Percentiles rank a stretch among this genome's conserved stretches.
Evolutionary conservation across 2,113 vertebrate genomes (phyloP).

Genomic region (Callaeas wilsoni): DNA sequence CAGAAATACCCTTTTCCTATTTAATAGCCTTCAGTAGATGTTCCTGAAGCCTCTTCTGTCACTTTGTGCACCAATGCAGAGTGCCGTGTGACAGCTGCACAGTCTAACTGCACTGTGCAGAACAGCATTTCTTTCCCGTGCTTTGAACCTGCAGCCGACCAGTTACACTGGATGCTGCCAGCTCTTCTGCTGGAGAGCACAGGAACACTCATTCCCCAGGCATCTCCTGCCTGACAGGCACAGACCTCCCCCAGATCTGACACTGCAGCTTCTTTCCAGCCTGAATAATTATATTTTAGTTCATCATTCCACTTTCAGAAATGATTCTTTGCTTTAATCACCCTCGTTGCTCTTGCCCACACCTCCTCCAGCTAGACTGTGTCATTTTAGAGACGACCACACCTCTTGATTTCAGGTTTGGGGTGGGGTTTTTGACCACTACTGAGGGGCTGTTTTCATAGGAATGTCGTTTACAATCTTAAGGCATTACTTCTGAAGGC

Average conservation of each 20-base stretch:
- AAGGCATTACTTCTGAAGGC: neutral
- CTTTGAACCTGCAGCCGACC: neutral
- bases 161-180: neutral
- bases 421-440: neutral
- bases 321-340: neutral
- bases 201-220: neutral
- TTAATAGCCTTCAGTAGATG: neutral
- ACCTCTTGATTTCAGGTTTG: neutral
- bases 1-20: neutral
- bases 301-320: neutral
- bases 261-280: neutral
- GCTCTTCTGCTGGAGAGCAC: neutral
- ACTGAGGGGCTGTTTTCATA: neutral
- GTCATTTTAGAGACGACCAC: neutral
- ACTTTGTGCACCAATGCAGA: neutral
- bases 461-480: neutral
- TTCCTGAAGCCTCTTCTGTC: neutral
- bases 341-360: neutral
- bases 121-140: too few species aligned
- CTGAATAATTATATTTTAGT: accelerated
- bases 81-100: neutral
- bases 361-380: neutral
- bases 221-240: neutral
- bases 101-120: neutral
- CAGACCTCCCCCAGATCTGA: neutral